Conservation (phyloP, 2,888 invertebrate genomes). For the Fragum fragum region DNA sequence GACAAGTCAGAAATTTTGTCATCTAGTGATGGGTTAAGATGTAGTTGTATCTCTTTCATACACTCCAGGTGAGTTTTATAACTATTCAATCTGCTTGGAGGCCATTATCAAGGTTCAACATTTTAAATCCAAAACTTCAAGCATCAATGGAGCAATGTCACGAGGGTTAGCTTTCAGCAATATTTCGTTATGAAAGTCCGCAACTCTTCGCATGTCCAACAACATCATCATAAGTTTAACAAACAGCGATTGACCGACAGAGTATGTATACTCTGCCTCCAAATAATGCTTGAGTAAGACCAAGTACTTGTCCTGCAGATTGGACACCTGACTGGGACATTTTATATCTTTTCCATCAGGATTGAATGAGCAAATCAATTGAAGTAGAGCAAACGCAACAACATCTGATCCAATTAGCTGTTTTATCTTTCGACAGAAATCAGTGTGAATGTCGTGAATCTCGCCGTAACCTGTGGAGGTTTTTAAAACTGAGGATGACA, state of each 20-base stretch:
- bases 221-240: conserved; percentile 93
- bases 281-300: conserved; percentile 85
- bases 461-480: conserved; percentile 90
- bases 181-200: conserved; percentile 96
- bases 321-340: conserved; percentile 77
- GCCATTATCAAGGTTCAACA: conserved; percentile 40
- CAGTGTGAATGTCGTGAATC: conserved; percentile 84
- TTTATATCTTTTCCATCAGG: conserved; percentile 92
- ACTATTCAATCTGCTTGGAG: too few species aligned
- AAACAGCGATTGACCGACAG: conserved; percentile 77
- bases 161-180: conserved; percentile 97
- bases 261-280: conserved; percentile 82
- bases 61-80: too few species aligned
- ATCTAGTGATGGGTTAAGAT: too few species aligned
- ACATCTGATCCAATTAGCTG: conserved; percentile 91
- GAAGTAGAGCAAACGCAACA: conserved; percentile 95
- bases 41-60: too few species aligned
- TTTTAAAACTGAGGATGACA: conserved; percentile 96
- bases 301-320: conserved; percentile 88
- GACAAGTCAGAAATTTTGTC: too few species aligned
- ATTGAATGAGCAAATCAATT: conserved; percentile 96
- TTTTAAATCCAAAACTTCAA: conserved; percentile 96
- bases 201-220: conserved; percentile 94
- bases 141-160: conserved; percentile 95
- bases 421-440: conserved; percentile 84